Percentiles rank a stretch among this genome's conserved stretches.
These are phyloP conservation scores for Ameiurus melas DNA, from an alignment of 2,113 vertebrate species.

Conservation along the genomic window DNA sequence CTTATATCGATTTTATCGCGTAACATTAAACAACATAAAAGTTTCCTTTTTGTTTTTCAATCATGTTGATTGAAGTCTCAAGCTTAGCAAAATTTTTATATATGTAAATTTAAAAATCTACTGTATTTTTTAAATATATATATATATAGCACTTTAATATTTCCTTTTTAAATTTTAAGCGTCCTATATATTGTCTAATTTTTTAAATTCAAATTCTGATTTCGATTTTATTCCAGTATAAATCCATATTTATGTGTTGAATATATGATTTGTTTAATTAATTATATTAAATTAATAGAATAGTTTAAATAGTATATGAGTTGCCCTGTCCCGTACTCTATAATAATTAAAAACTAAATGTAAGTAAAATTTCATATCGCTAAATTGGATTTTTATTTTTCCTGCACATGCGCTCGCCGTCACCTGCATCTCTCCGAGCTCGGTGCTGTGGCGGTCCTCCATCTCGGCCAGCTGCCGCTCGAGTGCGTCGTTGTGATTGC, in stretches of 20 bases:
- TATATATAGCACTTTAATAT: not conserved
- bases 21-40: not conserved
- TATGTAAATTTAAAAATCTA: not conserved
- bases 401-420: not conserved
- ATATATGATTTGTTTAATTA: not conserved
- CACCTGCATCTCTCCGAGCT: slow-evolving; percentile 77
- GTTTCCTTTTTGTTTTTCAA: not conserved
- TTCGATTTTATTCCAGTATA: not conserved
- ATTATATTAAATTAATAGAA: not conserved
- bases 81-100: not conserved
- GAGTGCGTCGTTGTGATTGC: slow-evolving; percentile 75
- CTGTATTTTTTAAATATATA: not conserved
- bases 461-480: slow-evolving; percentile 78
- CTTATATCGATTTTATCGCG: not conserved
- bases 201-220: not conserved
- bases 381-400: not conserved
- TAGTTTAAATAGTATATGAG: not conserved
- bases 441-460: slow-evolving; percentile 74
- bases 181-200: not conserved
- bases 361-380: not conserved
- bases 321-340: not conserved
- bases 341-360: not conserved
- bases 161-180: not conserved
- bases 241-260: not conserved
- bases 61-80: not conserved